A percentile compares a stretch with the other conserved stretches of the same genome.
Evolutionary conservation across 2,888 invertebrate genomes (phyloP).

Genomic region (Caenorhabditis sp.): DNA sequence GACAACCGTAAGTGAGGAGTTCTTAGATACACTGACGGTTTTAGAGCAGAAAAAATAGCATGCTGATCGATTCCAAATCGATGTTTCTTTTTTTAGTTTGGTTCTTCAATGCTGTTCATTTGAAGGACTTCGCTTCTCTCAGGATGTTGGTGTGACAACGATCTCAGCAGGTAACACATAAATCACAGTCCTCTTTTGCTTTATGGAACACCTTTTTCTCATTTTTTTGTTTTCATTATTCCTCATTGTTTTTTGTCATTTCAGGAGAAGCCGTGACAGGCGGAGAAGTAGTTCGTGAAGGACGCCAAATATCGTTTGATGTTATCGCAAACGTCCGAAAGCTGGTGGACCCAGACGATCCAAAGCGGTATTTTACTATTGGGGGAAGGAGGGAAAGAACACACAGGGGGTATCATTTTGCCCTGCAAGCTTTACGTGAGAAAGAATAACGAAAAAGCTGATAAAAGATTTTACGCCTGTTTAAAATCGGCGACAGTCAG

Average conservation of each 20-base stretch:
- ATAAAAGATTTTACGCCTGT: slow-evolving; percentile 39
- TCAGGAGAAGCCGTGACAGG: slow-evolving; percentile 82
- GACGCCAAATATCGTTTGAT: slow-evolving; percentile 82
- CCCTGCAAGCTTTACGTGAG: not conserved
- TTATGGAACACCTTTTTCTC: not conserved
- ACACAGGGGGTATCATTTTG: slow-evolving; percentile 3
- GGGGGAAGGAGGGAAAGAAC: not conserved
- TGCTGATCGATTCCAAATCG: no score
- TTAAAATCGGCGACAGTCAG: slow-evolving; percentile 2
- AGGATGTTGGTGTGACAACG: slow-evolving; percentile 81
- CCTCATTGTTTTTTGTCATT: not conserved
- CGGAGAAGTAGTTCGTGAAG: slow-evolving; percentile 81
- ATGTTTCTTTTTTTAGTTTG: slow-evolving; percentile 65
- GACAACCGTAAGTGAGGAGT: slow-evolving; percentile 75
- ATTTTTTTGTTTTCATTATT: not conserved
- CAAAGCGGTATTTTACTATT: slow-evolving; percentile 50
- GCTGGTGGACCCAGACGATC: slow-evolving; percentile 75
- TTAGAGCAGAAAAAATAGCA: not conserved
- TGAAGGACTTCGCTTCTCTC: slow-evolving; percentile 81
- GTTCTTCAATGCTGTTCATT: slow-evolving; percentile 81
- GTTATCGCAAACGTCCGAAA: slow-evolving; percentile 81
- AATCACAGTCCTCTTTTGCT: not conserved
- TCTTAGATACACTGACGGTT: not conserved
- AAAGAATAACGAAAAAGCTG: slow-evolving; percentile 30
- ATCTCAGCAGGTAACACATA: slow-evolving; percentile 68